Evolutionary conservation across 1,140 invertebrate genomes (phyloP).

Genomic region (Neodiprion virginianus): DNA sequence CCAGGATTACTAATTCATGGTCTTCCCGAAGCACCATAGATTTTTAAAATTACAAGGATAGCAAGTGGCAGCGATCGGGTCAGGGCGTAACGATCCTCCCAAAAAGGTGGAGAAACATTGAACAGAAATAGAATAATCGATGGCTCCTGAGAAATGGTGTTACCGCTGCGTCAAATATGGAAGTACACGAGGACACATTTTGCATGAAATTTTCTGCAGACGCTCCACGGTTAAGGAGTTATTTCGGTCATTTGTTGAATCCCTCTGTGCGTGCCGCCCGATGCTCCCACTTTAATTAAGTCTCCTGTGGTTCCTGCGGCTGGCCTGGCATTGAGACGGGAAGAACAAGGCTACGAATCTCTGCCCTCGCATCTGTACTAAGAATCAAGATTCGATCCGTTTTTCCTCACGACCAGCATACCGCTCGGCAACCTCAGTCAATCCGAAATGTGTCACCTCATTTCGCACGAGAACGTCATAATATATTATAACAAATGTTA

Average conservation of each 20-base stretch:
- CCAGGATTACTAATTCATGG: no score
- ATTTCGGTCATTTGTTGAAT: neutral
- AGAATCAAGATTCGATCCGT: neutral
- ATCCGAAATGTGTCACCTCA: no score
- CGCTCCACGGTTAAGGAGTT: neutral
- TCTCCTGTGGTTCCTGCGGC: neutral
- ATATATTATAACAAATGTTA: no score
- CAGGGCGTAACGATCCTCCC: neutral
- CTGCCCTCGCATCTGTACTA: neutral
- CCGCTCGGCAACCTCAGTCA: neutral
- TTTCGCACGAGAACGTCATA: no score
- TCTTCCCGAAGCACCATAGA: neutral
- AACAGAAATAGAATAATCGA: neutral
- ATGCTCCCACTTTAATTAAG: neutral
- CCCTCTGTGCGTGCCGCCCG: neutral
- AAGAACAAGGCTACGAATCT: neutral
- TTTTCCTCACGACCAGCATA: neutral
- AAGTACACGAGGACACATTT: neutral
- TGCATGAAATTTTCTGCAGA: neutral
- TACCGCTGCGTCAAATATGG: neutral
- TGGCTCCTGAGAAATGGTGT: neutral
- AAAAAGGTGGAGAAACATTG: neutral
- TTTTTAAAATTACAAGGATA: neutral
- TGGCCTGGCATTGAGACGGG: slow-evolving; percentile 1
- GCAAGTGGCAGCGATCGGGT: neutral